Percentiles rank a stretch among this genome's conserved stretches.
Conservation (phyloP, 2,888 invertebrate genomes). For the Pogonocherus hispidulus region DNA sequence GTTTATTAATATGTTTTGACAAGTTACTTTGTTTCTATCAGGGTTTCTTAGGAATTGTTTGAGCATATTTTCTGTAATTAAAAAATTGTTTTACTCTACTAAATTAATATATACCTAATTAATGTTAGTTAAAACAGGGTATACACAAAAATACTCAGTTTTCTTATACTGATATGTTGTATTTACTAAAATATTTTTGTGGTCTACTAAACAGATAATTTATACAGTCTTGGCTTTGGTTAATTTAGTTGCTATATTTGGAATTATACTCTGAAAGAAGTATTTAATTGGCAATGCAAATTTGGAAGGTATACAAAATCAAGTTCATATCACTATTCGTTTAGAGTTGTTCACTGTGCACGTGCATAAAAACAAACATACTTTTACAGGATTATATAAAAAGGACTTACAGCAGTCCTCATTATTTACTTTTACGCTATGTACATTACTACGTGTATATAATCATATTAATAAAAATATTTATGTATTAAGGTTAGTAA, state of each 20-base stretch:
- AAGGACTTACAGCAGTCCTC: constrained; percentile 9
- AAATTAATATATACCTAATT: too few species aligned
- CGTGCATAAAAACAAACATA: constrained; percentile 16
- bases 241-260: not conserved
- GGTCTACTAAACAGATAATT: not conserved
- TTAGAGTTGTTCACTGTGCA: constrained; percentile 23
- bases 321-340: constrained; percentile 33
- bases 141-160: constrained; percentile 2
- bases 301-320: constrained; percentile 29
- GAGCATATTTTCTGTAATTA: not conserved
- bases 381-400: constrained; percentile 28
- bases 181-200: not conserved
- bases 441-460: constrained; percentile 50
- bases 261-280: not conserved
- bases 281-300: not conserved
- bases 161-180: not conserved
- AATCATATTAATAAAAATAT: constrained; percentile 42
- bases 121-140: not conserved
- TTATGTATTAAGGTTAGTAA: constrained; percentile 41
- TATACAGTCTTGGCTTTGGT: not conserved
- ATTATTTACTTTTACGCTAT: constrained; percentile 15
- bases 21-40: not conserved
- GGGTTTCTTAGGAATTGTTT: not conserved
- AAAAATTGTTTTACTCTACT: not conserved
- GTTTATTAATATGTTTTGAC: constrained; percentile 7